A percentile compares a stretch with the other conserved stretches of the same genome.
Conservation (phyloP, 2,113 vertebrate genomes). For the Ascaphus truei region DNA sequence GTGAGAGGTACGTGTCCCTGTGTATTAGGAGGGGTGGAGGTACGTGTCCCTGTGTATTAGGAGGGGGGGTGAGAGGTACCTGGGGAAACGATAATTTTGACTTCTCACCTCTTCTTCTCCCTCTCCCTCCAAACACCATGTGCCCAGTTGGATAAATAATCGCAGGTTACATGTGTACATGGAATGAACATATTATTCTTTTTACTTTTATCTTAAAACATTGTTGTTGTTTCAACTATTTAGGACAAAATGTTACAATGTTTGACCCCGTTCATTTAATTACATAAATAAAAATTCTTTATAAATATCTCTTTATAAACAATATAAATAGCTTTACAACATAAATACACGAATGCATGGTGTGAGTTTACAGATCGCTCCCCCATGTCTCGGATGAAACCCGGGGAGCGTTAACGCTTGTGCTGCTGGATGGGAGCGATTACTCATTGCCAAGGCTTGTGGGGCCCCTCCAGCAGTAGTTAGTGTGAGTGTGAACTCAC, state of each 20-base stretch:
- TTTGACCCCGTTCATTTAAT: constrained; percentile 71
- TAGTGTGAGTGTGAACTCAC: background rate
- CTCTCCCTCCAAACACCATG: no score
- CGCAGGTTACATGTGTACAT: constrained; percentile 59
- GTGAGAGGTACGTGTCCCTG: no score
- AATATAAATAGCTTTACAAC: constrained; percentile 86
- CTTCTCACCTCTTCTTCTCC: no score
- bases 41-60: no score
- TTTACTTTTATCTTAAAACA: constrained; percentile 46
- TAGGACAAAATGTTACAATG: constrained; percentile 70
- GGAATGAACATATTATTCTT: constrained; percentile 43
- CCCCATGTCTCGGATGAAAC: background rate
- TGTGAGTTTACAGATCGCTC: constrained; percentile 59
- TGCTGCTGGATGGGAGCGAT: constrained; percentile 7
- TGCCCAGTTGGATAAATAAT: no score
- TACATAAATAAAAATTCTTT: constrained; percentile 81
- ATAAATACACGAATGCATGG: constrained; percentile 83
- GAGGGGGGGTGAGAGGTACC: no score
- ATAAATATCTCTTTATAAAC: constrained; percentile 86
- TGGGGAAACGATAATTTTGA: no score
- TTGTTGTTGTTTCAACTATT: constrained; percentile 59
- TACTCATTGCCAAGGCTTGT: background rate
- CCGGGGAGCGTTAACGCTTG: constrained; percentile 1
- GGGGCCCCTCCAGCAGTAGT: background rate
- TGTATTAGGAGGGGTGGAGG: no score